A percentile compares a stretch with the other conserved stretches of the same genome.
phyloP scores from a whole-genome alignment of 2,797 vertebrate species.

The Natrix natrix region DNA sequence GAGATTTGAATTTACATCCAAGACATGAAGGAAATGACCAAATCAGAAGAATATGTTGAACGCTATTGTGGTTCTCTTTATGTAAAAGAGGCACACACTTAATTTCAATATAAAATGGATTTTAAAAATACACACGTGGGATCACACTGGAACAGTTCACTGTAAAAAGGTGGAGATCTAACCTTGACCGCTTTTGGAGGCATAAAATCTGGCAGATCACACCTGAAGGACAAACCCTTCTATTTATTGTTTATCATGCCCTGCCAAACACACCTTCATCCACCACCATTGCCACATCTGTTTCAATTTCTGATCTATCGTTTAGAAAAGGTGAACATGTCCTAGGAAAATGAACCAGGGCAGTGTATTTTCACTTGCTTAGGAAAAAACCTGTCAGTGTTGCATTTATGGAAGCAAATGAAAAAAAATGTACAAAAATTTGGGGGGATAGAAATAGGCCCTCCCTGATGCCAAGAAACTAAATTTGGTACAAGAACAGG shows the following conservation, averaged over 20 bases:
- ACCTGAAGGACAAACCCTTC: constrained; percentile 48
- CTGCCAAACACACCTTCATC: not conserved
- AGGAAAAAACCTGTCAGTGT: constrained; percentile 51
- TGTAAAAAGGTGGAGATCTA: constrained; percentile 69
- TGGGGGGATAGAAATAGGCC: constrained; percentile 42
- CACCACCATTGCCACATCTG: not conserved
- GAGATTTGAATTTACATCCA: constrained; percentile 59
- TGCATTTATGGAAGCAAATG: constrained; percentile 34
- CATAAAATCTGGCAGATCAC: constrained; percentile 64
- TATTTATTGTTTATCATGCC: constrained; percentile 35
- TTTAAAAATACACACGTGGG: constrained; percentile 71
- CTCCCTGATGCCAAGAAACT: constrained; percentile 61
- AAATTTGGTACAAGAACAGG: constrained; percentile 44
- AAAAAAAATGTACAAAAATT: constrained; percentile 38
- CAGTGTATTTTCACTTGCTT: constrained; percentile 34
- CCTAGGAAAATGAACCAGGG: constrained; percentile 28
- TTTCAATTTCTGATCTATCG: constrained; percentile 55
- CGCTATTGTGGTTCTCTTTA: constrained; percentile 71
- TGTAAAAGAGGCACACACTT: constrained; percentile 78
- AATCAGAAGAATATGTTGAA: constrained; percentile 54
- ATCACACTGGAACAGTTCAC: constrained; percentile 78
- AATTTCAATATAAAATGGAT: constrained; percentile 82
- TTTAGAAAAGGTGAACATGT: constrained; percentile 41
- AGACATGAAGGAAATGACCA: constrained; percentile 65
- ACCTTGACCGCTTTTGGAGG: constrained; percentile 55